Conservation (phyloP, 2,797 vertebrate species). For the Coracias cyanogaster region DNA sequence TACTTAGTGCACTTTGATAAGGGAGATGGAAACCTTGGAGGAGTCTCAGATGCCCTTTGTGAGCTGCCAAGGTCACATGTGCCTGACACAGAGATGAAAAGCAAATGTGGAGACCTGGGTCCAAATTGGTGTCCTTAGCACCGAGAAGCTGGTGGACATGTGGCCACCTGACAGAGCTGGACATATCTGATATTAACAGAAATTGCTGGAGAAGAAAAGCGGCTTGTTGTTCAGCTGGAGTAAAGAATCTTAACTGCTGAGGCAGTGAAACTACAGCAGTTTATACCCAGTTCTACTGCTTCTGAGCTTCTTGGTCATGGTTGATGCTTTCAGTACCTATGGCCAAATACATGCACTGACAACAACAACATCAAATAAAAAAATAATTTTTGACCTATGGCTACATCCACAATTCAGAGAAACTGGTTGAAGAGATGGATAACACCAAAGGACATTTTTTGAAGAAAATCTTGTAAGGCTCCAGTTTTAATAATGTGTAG, state of each 20-base stretch:
- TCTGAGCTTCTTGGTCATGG: not conserved
- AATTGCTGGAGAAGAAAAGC: not conserved
- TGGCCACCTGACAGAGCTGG: not conserved
- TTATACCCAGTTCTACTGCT: not conserved
- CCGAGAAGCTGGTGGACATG: not conserved
- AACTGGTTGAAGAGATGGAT: not conserved
- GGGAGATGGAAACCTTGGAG: not conserved
- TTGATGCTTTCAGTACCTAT: not conserved
- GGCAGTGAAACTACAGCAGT: not conserved
- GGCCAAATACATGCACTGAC: not conserved
- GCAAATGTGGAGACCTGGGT: not conserved
- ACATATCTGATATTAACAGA: accelerated
- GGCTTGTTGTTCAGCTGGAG: not conserved
- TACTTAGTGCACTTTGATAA: not conserved
- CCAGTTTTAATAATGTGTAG: not conserved
- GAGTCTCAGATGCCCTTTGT: not conserved
- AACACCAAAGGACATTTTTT: not conserved
- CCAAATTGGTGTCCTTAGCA: accelerated
- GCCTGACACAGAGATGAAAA: not conserved
- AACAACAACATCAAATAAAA: not conserved
- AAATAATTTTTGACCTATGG: not conserved
- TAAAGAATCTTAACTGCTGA: not conserved
- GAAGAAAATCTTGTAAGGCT: not conserved
- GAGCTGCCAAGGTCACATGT: accelerated
- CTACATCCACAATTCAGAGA: not conserved